Base-by-base conservation (phyloP, 2,113 vertebrate genomes). In the Rattus rattus region DNA sequence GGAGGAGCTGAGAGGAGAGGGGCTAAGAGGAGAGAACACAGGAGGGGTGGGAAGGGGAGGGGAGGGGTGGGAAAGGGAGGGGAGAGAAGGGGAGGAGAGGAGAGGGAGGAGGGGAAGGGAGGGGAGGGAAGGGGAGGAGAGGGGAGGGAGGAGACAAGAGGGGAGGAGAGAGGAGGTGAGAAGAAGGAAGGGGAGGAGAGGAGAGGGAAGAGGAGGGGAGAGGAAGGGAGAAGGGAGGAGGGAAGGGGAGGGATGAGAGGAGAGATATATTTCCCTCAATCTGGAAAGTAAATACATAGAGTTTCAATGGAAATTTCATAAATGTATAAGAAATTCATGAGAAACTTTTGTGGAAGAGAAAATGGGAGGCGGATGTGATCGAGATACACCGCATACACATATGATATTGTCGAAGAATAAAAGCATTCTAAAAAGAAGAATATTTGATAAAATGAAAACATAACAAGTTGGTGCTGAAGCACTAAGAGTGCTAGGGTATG, bases 401-500 rank as follows among this genome's bases (percentile, higher is more conserved):
- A 67, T 4, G 24, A 47, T 22, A 67, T 69, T 69, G 30, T 87
- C 83, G 12, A 85, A 47, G 24, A 47, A 85, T 65, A 59, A 59
- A 61, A 83, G 17, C 83, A 65, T 19, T 65, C 39, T 39, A 8
- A 9, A 11, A 19, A 39, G 47, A 49, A 24, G 63, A 22, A 67
- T 67, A 63, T 43, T 92, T 43, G 17, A 36, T 33, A 59, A 33
- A 77, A 24, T 70, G 3, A 63, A 86, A 87, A 33, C 16, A 9
- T 0, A 10, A 36, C 2, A 7, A 16, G 0, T 7, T 43, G 36
- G 59, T 24, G n/a, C 59, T 0, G 0, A 30, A 52, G 14, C 10
- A 0, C 7, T 16, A 0, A 61, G 11, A 47, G 65, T 86, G 28
- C 36, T 63, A 13, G 11, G 69, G 2, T 24, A 4, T 0, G 16